A percentile compares a stretch with the other conserved stretches of the same genome.
phyloP scores from a whole-genome alignment of 2,113 vertebrate genomes.

The Rynchops niger region DNA sequence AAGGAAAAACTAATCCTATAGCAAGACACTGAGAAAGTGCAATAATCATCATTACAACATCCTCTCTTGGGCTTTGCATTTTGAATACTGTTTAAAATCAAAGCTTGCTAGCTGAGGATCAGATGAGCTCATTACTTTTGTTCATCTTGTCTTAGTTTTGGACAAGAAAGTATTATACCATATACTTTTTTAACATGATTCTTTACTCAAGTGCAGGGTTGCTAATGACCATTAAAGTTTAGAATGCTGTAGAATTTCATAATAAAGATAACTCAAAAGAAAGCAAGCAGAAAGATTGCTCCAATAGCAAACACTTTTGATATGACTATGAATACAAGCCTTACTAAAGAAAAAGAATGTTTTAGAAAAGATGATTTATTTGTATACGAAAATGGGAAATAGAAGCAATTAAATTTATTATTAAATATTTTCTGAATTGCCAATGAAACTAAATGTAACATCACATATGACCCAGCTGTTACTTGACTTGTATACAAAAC shows the following conservation, averaged over 20 bases:
- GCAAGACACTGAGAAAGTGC: slow-evolving; percentile 24
- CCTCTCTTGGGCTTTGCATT: slow-evolving; percentile 5
- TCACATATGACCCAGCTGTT: neutral
- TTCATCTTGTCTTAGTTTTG: slow-evolving; percentile 35
- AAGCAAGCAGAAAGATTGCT: slow-evolving; percentile 39
- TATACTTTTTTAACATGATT: slow-evolving; percentile 41
- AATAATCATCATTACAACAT: neutral
- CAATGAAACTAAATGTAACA: slow-evolving; percentile 14
- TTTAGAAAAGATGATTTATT: slow-evolving; percentile 57
- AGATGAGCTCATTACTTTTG: slow-evolving; percentile 5
- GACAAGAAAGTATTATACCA: slow-evolving; percentile 11
- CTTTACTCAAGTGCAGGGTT: slow-evolving; percentile 48
- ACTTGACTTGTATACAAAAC: neutral
- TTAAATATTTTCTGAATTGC: slow-evolving; percentile 54
- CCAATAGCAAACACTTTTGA: slow-evolving; percentile 52
- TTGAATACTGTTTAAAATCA: slow-evolving; percentile 44
- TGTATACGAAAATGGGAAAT: slow-evolving; percentile 43
- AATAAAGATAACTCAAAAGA: slow-evolving; percentile 38
- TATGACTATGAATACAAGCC: slow-evolving; percentile 40
- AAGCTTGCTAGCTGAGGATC: neutral
- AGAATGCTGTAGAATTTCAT: slow-evolving; percentile 50
- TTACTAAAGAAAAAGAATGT: slow-evolving; percentile 58
- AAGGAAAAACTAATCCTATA: neutral
- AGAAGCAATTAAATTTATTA: slow-evolving; percentile 48
- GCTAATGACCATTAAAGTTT: slow-evolving; percentile 23